Evolutionary conservation across 2,888 invertebrate species (phyloP), one percentile per base, ranked within the genome.

Genomic region (Seira sanloemensis): DNA sequence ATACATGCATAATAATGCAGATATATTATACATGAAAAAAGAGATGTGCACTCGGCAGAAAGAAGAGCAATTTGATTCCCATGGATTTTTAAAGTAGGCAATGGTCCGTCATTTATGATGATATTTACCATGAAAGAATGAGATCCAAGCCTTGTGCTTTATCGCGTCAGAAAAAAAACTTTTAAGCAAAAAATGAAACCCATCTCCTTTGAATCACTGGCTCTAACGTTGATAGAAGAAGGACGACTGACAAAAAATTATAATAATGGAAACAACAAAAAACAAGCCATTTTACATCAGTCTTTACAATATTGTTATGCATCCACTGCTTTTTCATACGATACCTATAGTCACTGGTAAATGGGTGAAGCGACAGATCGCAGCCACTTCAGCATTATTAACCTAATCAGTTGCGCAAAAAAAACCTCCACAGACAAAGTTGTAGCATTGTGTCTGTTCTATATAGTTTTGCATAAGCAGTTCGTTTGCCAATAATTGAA

Each of bases 51-150:
- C 72, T 75, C 65, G 65, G 25, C 69, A 75, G 19, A 74, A 23
- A 50, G 50, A 12, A 16, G 16, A 50, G 24, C 37, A 18, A 58
- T 72, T 83, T 72, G 77, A 74, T 83, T 78, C 74, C 78, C 78
- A 78, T 83, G 78, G 68, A 73, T 78, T 83, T 83, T 78, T 74
- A 83, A 83, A 78, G 74, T 83, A 83, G 83, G 83, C 78, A 83
- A 83, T 83, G 83, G 83, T 73, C 78, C 78, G 83, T 83, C 78
- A 83, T 83, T 83, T 78, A 78, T 83, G 73, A 71, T 62, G 72
- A 78, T 72, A 75, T n/a, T n/a, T n/a, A 18, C 50, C 50, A 50
- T 50, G 50, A 50, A 50, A 50, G n/a, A 18, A 50, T 50, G 50
- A 50, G 50, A 2, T 18, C n/a, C 37, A 37, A 7, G 37, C 50